A percentile compares a stretch with the other conserved stretches of the same genome.
These are phyloP conservation scores for Spodoptera littoralis DNA, from an alignment of 2,888 invertebrate genomes.

Conservation along the genomic window DNA sequence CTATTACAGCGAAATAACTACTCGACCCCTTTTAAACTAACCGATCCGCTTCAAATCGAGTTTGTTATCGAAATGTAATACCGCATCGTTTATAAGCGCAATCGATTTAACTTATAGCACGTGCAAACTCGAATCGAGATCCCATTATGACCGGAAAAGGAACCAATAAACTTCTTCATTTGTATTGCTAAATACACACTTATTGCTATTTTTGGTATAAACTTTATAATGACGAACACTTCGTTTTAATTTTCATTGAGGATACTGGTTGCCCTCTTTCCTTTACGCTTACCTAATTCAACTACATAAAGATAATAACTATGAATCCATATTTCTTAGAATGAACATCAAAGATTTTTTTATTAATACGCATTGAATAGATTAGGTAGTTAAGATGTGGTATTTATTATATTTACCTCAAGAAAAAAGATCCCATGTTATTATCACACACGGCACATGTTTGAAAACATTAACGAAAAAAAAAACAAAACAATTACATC, in stretches of 20 bases:
- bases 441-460: background rate
- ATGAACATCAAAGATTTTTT: background rate
- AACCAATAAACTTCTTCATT: conserved; percentile 44
- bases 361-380: background rate
- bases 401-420: background rate
- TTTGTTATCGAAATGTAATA: conserved; percentile 33
- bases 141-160: conserved; percentile 56
- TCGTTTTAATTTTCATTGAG: conserved; percentile 20
- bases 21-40: conserved; percentile 1
- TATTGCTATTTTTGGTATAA: conserved; percentile 21
- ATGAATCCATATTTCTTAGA: background rate
- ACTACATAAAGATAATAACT: background rate
- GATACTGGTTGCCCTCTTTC: conserved; percentile 25
- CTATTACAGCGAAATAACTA: background rate
- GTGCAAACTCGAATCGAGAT: conserved; percentile 57
- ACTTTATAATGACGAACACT: conserved; percentile 17
- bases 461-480: background rate
- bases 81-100: conserved; percentile 37
- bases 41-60: background rate
- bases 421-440: conserved; percentile 4
- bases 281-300: conserved; percentile 31
- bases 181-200: conserved; percentile 39
- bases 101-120: conserved; percentile 46
- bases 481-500: background rate
- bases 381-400: no score